Base-by-base conservation (phyloP, 2,888 invertebrate genomes). In the Alentia gelatinosa region DNA sequence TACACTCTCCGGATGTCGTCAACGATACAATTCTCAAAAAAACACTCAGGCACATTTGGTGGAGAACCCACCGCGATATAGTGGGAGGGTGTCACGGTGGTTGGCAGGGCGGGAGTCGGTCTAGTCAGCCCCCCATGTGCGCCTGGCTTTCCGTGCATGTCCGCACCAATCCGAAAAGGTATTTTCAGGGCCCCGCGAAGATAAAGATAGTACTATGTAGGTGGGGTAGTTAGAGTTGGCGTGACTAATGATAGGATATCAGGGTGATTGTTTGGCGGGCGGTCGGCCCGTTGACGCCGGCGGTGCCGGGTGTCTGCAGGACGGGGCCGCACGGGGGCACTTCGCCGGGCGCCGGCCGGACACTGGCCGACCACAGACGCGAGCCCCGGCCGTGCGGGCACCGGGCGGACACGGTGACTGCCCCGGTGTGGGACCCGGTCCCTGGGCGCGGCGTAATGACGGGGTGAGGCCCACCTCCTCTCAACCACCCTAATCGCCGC, bases 191-290 rank as follows among this genome's bases (percentile, higher is more conserved):
- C 15, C 37, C 79, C 79, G 30, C 5, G 23, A 5, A 47, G 86
- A 86, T 86, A 86, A 86, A 86, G 86, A 42, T 86, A 47, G 86
- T 42, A 47, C 86, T 86, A 86, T 86, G 86, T 47, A 26, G 47
- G 86, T 86, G 86, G 86, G 86, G 86, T 86, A 86, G 86, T 86
- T 86, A 42, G 86, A 86, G 86, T 86, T 86, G 86, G 86, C 86
- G 86, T 86, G 86, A 86, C 86, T 86, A 86, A 86, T 86, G 86
- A 86, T 86, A 86, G 86, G 86, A 86, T 86, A 86, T 86, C 86
- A 86, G 47, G 42, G 86, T 47, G 47, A 42, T 47, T 86, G 42
- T 42, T 50, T 86, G 86, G 86, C 86, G 50, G 86, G 86, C 86
- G 86, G 50, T 30, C 86, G 86, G 86, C 86, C 42, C 42, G 86